A percentile compares a stretch with the other conserved stretches of the same genome.
phyloP scores from a whole-genome alignment of 2,797 vertebrate genomes.

The Chiropotes sagulatus region DNA sequence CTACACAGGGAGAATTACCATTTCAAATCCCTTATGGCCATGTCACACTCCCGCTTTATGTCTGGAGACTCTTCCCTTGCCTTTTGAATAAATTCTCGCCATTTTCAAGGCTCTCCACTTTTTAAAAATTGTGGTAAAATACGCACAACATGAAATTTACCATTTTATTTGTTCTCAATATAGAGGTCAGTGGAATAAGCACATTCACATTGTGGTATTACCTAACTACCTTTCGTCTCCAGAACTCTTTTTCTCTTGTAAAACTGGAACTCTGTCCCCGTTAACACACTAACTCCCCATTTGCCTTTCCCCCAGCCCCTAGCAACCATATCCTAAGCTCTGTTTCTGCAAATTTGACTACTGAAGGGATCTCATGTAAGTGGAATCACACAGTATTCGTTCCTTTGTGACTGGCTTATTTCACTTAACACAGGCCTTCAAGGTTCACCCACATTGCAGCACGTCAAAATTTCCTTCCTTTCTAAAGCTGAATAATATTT shows the following conservation, averaged over 20 bases:
- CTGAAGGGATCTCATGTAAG: background rate
- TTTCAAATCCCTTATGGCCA: background rate
- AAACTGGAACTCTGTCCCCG: background rate
- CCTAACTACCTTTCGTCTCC: background rate
- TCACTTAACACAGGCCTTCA: background rate
- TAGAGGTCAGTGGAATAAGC: background rate
- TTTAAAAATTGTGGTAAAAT: background rate
- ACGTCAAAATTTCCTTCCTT: background rate
- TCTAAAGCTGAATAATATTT: background rate
- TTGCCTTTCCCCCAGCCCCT: background rate
- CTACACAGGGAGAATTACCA: background rate
- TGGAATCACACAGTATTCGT: background rate
- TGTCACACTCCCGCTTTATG: fast-evolving
- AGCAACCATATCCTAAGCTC: background rate
- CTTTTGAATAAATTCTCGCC: background rate
- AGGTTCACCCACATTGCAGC: too few species aligned
- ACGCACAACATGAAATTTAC: background rate
- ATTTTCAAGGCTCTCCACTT: background rate
- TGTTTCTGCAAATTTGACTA: background rate
- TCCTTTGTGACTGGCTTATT: background rate
- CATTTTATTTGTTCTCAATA: background rate
- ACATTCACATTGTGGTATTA: background rate
- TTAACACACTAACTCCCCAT: background rate
- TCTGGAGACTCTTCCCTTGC: background rate
- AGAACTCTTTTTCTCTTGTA: background rate